Evolutionary conservation across 1,140 invertebrate species (phyloP).

Genomic region (Hypothenemus hampei): DNA sequence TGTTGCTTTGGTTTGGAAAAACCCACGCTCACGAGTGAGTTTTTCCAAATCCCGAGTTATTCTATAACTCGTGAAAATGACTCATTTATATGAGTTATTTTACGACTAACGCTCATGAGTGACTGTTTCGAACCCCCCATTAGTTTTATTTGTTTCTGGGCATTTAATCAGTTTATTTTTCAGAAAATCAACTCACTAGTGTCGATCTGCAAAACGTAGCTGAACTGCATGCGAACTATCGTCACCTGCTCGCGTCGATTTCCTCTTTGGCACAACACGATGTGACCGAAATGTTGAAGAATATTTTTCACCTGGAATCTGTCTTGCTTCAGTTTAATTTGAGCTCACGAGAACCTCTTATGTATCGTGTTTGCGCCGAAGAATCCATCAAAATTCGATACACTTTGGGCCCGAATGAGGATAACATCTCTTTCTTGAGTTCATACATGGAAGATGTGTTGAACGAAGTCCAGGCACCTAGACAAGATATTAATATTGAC

Average conservation of each 20-base stretch:
- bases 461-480: slow-evolving; percentile 17
- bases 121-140: too few relatives aligned
- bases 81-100: too few relatives aligned
- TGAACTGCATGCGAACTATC: slow-evolving; percentile 28
- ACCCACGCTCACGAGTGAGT: too few relatives aligned
- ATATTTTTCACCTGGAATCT: slow-evolving; percentile 31
- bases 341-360: slow-evolving; percentile 29
- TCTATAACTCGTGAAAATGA: too few relatives aligned
- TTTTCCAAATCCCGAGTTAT: too few relatives aligned
- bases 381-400: slow-evolving; percentile 22
- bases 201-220: slow-evolving; percentile 28
- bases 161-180: too few relatives aligned
- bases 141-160: too few relatives aligned
- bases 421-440: slow-evolving; percentile 5
- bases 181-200: too few relatives aligned
- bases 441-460: slow-evolving; percentile 22
- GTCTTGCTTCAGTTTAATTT: slow-evolving; percentile 31
- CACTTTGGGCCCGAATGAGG: neutral
- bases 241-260: slow-evolving; percentile 25
- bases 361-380: slow-evolving; percentile 13
- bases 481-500: slow-evolving; percentile 22
- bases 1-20: too few relatives aligned
- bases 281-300: slow-evolving; percentile 14
- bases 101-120: too few relatives aligned
- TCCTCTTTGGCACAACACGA: slow-evolving; percentile 27